These are phyloP conservation scores for Acanthosepion lycidas DNA, from an alignment of 2,888 invertebrate genomes.

Conservation along the genomic window DNA sequence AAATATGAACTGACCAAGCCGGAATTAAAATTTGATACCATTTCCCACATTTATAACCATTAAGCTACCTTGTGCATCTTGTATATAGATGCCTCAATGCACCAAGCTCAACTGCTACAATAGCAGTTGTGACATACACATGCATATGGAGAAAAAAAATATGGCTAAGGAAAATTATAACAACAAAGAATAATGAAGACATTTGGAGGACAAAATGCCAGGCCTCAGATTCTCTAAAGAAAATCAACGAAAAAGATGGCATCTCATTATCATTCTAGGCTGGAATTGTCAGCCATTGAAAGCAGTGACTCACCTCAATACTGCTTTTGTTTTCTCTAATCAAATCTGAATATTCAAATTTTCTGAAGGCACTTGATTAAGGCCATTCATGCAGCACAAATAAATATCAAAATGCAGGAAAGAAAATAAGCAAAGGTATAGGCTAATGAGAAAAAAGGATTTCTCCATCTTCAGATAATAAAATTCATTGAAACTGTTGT, in stretches of 20 bases:
- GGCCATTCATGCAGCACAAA: background rate
- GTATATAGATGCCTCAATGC: no score
- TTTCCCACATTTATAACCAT: no score
- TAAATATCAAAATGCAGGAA: background rate
- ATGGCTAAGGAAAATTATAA: no score
- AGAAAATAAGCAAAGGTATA: background rate
- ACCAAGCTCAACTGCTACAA: no score
- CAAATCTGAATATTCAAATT: conserved; percentile 16
- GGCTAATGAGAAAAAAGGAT: background rate
- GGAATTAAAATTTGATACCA: no score
- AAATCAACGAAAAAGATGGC: background rate
- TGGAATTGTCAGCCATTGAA: background rate
- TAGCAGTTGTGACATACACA: no score
- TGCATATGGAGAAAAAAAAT: no score
- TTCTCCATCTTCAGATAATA: background rate
- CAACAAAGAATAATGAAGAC: no score
- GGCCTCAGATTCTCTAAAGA: background rate
- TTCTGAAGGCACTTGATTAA: background rate
- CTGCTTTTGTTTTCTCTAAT: background rate
- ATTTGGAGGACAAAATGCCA: no score
- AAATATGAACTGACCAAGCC: no score
- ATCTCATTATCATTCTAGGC: background rate
- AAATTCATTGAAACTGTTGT: background rate
- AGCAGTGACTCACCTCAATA: background rate
- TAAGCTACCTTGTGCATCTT: no score